Conservation (phyloP, 2,113 vertebrate species). For the Ctenomys sociabilis region DNA sequence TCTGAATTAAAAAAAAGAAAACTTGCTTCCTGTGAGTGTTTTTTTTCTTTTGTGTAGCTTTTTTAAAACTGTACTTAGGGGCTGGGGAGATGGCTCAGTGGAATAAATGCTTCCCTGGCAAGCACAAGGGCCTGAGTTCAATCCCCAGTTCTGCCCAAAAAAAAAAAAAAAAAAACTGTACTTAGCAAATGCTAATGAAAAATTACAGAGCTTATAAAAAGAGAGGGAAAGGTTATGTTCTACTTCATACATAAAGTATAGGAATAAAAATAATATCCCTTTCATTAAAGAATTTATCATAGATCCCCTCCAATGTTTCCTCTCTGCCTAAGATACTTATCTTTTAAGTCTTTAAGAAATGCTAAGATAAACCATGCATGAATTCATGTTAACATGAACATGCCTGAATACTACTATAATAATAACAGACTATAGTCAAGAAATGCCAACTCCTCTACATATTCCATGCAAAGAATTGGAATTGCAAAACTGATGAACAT, state of each 20-base stretch:
- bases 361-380: neutral
- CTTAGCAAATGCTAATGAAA: neutral
- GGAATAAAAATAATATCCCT: neutral
- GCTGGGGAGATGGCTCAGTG: too few relatives aligned
- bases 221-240: neutral
- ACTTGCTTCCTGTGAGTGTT: neutral
- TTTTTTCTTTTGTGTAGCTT: neutral
- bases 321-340: neutral
- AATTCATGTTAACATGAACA: neutral
- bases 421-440: neutral
- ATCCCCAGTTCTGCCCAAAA: too few relatives aligned
- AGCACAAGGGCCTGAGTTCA: too few relatives aligned
- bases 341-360: slow-evolving; percentile 48
- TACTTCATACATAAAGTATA: neutral
- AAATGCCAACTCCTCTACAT: neutral
- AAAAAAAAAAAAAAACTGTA: too few relatives aligned
- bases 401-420: neutral
- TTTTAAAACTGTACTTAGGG: too few relatives aligned
- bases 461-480: neutral
- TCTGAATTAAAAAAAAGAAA: neutral
- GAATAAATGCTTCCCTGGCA: too few relatives aligned
- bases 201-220: neutral
- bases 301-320: neutral
- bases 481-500: slow-evolving; percentile 26
- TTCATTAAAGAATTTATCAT: neutral